Base-by-base conservation (phyloP, 2,113 vertebrate species). In the Mesembrinibis cayennensis region DNA sequence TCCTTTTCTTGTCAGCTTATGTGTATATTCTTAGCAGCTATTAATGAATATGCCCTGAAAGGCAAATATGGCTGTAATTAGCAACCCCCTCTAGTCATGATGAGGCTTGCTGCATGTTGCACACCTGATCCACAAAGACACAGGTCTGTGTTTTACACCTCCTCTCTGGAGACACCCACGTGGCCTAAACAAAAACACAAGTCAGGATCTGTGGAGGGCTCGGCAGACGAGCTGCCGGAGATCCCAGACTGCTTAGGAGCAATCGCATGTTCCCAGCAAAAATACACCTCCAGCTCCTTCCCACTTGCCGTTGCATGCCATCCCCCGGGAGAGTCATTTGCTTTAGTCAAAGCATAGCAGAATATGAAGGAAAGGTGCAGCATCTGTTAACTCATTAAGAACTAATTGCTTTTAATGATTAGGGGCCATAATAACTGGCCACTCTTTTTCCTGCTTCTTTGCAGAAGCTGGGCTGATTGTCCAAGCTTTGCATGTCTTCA, bases 61-160 rank as follows among this genome's bases (percentile, higher is more conserved):
- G 90, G 94, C 56, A 94, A 94, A 91, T 85, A 87, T n/a, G 71
- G 82, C 73, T 96, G 88, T 89, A 95, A 95, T 96, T 93, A 96
- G 71, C 90, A 95, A 78, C 50, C 55, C 90, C 85, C 11, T n/a
- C 79, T 73, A 93, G 93, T 93, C 96, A 83, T 90, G 97, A 93
- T 0, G 13, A 76, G 92, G 63, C 96, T 96, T 96, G 96, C 70
- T 82, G 53, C 7, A 0, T 92, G 66, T 88, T 94, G 79, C 90
- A 80, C 95, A 96, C 92, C 95, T 96, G 95, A 97, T 86, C 74
- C 71, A 32, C 90, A 88, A 76, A 95, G 95, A 70, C 59, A 42
- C 23, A 2, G 20, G 76, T 73, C 88, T 95, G 4, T 82, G 34
- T 85, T 95, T 93, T 70, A 90, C 70, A 95, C 58, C 93, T 92